phyloP scores from a whole-genome alignment of 2,797 vertebrate genomes.

The Amniataba percoides region DNA sequence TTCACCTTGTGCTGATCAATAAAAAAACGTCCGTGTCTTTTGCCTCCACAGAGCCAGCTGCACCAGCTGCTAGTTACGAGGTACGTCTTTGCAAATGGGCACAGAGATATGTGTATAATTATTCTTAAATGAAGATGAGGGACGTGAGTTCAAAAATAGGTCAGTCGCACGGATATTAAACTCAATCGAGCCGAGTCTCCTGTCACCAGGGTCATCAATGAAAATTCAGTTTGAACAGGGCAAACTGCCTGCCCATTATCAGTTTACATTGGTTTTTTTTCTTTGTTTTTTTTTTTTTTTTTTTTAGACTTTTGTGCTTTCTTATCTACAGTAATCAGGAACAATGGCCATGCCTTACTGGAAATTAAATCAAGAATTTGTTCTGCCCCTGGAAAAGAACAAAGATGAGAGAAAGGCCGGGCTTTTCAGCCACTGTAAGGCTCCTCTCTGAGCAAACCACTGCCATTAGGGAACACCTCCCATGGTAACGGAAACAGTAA shows the following conservation, averaged over 20 bases:
- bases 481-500: slow-evolving; percentile 50
- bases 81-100: slow-evolving; percentile 13
- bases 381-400: slow-evolving; percentile 51
- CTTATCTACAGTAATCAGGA: slow-evolving; percentile 50
- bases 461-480: slow-evolving; percentile 60
- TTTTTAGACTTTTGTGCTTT: slow-evolving; percentile 32
- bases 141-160: slow-evolving; percentile 4
- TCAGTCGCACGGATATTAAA: not conserved
- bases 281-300: slow-evolving; percentile 7
- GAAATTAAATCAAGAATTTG: slow-evolving; percentile 65
- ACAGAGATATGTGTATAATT: not conserved
- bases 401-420: slow-evolving; percentile 39
- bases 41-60: slow-evolving; percentile 51
- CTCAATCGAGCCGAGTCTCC: slow-evolving; percentile 3
- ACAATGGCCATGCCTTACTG: slow-evolving; percentile 56
- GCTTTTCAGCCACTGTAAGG: slow-evolving; percentile 34
- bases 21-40: slow-evolving; percentile 64
- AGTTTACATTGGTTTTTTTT: slow-evolving; percentile 12
- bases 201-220: slow-evolving; percentile 29
- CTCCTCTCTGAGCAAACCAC: slow-evolving; percentile 45
- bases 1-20: slow-evolving; percentile 81
- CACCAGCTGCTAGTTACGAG: slow-evolving; percentile 16
- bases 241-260: slow-evolving; percentile 18
- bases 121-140: not conserved
- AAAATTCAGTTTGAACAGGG: slow-evolving; percentile 35